Base-by-base conservation (phyloP, 2,888 invertebrate species). In the Boloria selene region DNA sequence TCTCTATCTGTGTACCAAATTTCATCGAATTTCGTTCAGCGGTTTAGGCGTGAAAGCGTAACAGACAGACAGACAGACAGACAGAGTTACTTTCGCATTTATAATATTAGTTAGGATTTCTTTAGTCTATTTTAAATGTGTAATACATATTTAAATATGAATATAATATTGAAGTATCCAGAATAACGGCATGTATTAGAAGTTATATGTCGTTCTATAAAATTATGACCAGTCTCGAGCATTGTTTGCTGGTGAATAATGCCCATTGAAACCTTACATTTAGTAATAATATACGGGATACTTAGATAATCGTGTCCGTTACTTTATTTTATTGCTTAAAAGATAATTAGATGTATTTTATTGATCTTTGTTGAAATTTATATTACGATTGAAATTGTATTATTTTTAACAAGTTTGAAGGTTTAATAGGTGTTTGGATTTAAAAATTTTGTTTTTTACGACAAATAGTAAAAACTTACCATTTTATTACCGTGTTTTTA, bases 201-300 rank as follows among this genome's bases (percentile, higher is more conserved):
- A 56, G 51, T 16, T 7, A 42, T 50, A 56, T 51, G 51, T 42
- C 49, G 50, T 50, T 26, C 6, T 63, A 56, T 51, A 56, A 63
- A 63, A 14, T 51, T 63, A 56, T 44, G 56, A 63, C 50, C 51
- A 17, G 42, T 63, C 63, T 55, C 14, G 50, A 22, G 49, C 22
- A 63, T 63, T 63, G 63, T 63, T 56, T 56, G 56, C 42, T 51
- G 26, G 13, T 63, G 56, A 63, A 51, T 63, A 63, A 63, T 51
- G 63, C 17, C 51, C 50, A 17, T 14, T 13, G 45, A 56, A 31
- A 45, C 44, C 22, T 18, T 14, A 44, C 55, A 44, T 44, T 55
- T 17, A 14, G 55, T 45, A 56, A 45, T n/a, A 45, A 44, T 45
- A 45, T 56, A 45, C 26, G 45, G 56, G 22, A 22, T 45, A 45